phyloP scores from a whole-genome alignment of 2,113 vertebrate species.

The Sminthopsis crassicaudata region DNA sequence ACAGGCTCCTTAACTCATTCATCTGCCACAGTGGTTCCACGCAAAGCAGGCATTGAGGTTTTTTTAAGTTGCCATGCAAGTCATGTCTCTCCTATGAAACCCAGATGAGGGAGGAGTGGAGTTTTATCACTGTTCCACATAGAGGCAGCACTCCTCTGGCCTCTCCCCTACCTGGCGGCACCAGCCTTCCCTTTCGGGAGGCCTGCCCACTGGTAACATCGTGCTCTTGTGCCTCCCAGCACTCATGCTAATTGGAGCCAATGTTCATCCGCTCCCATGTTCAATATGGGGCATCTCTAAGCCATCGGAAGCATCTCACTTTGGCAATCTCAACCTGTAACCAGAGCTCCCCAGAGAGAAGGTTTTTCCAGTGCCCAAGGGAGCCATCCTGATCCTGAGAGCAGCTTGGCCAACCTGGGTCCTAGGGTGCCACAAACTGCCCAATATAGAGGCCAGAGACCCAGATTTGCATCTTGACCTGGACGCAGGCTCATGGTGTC shows the following conservation, averaged over 20 bases:
- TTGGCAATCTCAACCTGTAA: constrained; percentile 50
- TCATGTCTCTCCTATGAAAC: constrained; percentile 42
- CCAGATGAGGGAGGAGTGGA: constrained; percentile 27
- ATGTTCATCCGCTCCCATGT: constrained; percentile 47
- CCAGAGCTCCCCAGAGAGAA: neutral
- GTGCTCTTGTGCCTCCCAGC: constrained; percentile 37
- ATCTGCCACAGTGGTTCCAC: neutral
- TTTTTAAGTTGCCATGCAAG: neutral
- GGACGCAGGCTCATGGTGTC: neutral
- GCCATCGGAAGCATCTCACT: constrained; percentile 48
- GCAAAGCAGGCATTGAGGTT: neutral
- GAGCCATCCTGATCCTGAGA: neutral
- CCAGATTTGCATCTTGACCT: neutral
- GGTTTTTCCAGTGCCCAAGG: constrained; percentile 50
- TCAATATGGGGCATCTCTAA: constrained; percentile 45
- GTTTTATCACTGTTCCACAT: constrained; percentile 39
- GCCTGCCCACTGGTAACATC: constrained; percentile 18
- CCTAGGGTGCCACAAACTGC: neutral
- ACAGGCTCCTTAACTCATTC: neutral
- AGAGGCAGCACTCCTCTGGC: constrained; percentile 30
- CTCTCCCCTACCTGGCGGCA: constrained; percentile 8
- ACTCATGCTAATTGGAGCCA: constrained; percentile 52
- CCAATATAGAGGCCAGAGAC: neutral
- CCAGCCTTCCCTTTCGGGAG: neutral
- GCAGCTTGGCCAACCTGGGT: neutral